Base-by-base conservation (phyloP, 2,113 vertebrate genomes). In the Lophius piscatorius region DNA sequence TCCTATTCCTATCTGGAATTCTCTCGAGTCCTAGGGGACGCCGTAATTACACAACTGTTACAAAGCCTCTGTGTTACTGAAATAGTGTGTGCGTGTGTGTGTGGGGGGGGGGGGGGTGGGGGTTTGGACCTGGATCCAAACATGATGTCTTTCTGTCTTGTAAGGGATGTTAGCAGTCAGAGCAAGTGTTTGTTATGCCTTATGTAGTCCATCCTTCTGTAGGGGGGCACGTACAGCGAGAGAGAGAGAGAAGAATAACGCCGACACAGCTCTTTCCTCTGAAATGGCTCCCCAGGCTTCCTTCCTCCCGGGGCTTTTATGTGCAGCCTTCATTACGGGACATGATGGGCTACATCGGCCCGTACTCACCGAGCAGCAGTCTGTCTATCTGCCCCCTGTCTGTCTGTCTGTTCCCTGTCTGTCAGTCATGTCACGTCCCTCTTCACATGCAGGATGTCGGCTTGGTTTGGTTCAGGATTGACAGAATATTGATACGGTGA, bases 301-400 rank as follows among this genome's bases (percentile, higher is more conserved):
- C 42, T 14, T 48, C 31, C 58, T 84, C 50, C 61, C 49, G 9
- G 45, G 51, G 71, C 61, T 74, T 81, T 80, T 61, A 76, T 72
- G 62, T 67, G 63, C 68, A 70, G 59, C 36, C 57, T 73, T 82
- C 71, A 79, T 86, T 77, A 80, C 74, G 65, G 57, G 45, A 29
- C 47, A 61, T 66, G 69, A 81, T 74, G 76, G 80, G 24, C 47
- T 48, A 47, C 36, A 70, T 70, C 63, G 42, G 54, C 36, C 61
- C 46, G 22, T 42, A 52, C 56, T 49, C 39, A n/a, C 38, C 59
- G 46, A 76, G 68, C 11, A 45, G 34, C 34, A 51, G 61, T 55
- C 59, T 35, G 16, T 36, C 18, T 23, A 20, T 40, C 47, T 38
- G 35, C 35, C 20, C 26, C n/a, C 21, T 20, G 24, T n/a, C 56